Evolutionary conservation across 2,797 vertebrate genomes (phyloP).

Genomic region (Oreochromis mossambicus): DNA sequence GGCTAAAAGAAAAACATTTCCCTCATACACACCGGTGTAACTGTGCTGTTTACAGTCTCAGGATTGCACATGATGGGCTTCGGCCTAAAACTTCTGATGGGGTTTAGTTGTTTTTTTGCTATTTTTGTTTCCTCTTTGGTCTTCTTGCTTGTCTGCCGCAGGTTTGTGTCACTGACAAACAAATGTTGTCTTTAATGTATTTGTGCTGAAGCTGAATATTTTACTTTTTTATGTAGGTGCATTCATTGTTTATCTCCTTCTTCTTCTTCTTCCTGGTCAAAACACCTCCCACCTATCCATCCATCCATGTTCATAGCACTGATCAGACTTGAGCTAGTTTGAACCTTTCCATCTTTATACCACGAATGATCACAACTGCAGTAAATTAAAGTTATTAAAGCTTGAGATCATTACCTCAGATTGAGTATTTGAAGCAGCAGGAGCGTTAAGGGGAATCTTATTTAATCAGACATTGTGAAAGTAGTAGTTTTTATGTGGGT

Average conservation of each 20-base stretch:
- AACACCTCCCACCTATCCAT: neutral
- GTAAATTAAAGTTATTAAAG: neutral
- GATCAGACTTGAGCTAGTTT: neutral
- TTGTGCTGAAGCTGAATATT: neutral
- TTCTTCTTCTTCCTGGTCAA: neutral
- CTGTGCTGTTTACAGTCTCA: neutral
- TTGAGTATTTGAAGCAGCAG: neutral
- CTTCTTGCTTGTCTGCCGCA: neutral
- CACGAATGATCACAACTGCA: neutral
- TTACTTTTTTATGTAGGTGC: neutral
- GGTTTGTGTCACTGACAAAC: neutral
- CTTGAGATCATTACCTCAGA: neutral
- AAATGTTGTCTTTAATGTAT: neutral
- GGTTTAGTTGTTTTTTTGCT: neutral
- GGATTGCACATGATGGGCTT: neutral
- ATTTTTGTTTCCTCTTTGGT: neutral
- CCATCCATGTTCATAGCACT: no score
- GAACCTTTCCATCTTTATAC: neutral
- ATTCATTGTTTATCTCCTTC: neutral
- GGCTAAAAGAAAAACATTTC: neutral
- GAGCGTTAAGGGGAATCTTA: neutral
- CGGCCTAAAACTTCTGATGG: neutral
- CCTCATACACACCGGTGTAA: neutral
- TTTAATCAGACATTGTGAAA: neutral
- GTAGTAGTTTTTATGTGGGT: neutral